Evolutionary conservation across 2,797 vertebrate genomes (phyloP).

Genomic region (Pachyuromys duprasi): DNA sequence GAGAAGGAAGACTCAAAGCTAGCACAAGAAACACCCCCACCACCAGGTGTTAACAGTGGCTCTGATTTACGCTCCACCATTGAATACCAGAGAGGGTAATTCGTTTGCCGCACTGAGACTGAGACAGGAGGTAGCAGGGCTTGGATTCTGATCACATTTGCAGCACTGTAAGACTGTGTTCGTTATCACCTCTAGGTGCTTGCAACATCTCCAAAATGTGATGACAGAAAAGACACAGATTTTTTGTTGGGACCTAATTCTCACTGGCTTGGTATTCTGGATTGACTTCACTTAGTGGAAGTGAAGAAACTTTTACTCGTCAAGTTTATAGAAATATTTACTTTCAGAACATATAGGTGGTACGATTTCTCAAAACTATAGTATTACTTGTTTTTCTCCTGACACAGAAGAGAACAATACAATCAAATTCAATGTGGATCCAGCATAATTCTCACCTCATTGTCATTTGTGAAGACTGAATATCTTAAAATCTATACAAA

Average conservation of each 20-base stretch:
- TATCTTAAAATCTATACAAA: neutral
- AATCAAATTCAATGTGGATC: neutral
- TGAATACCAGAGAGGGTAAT: neutral
- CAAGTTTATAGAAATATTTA: neutral
- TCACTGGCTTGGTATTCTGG: neutral
- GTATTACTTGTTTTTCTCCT: neutral
- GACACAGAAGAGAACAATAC: neutral
- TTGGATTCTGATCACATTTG: neutral
- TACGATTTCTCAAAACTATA: neutral
- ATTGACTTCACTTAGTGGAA: conserved; percentile 7
- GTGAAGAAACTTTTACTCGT: neutral
- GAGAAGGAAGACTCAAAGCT: no score
- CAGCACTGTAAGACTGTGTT: neutral
- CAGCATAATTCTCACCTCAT: neutral
- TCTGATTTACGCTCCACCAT: neutral
- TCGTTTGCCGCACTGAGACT: neutral
- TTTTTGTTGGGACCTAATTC: conserved; percentile 1
- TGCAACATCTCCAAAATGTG: neutral
- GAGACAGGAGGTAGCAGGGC: neutral
- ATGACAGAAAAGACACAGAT: neutral
- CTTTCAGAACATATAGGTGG: neutral
- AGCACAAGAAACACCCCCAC: no score
- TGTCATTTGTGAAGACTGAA: neutral
- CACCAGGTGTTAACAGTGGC: neutral
- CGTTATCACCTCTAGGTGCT: neutral